A percentile compares a stretch with the other conserved stretches of the same genome.
Evolutionary conservation across 2,797 vertebrate species (phyloP).

Genomic region (Ataeniobius toweri): DNA sequence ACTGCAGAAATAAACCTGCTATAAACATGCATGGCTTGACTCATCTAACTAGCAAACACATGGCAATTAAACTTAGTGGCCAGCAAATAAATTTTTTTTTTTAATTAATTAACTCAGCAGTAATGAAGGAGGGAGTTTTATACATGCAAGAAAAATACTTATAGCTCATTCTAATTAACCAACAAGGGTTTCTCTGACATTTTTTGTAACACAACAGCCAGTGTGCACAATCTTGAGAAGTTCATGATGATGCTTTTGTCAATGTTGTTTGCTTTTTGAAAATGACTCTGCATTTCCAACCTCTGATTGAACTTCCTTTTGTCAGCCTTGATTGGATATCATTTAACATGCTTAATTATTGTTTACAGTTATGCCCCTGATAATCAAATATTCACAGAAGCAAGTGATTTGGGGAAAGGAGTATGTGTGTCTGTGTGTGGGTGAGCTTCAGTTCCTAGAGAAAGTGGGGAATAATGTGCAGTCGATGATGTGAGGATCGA

Average conservation of each 20-base stretch:
- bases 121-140: slow-evolving; percentile 21
- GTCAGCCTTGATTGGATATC: slow-evolving; percentile 46
- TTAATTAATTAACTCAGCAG: slow-evolving; percentile 30
- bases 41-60: slow-evolving; percentile 35
- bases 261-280: slow-evolving; percentile 4
- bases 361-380: slow-evolving; percentile 41
- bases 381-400: slow-evolving; percentile 53
- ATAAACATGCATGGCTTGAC: slow-evolving; percentile 14
- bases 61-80: slow-evolving; percentile 39
- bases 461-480: no score
- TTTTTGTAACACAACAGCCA: background rate
- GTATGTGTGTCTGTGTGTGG: background rate
- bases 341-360: slow-evolving; percentile 60
- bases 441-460: no score
- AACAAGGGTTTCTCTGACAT: slow-evolving; percentile 9
- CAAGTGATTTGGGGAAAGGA: slow-evolving; percentile 35
- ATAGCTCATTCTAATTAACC: slow-evolving; percentile 7
- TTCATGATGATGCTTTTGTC: slow-evolving; percentile 13
- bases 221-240: slow-evolving; percentile 4
- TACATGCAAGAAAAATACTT: slow-evolving; percentile 10
- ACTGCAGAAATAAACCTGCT: slow-evolving; percentile 10
- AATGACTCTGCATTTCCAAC: slow-evolving; percentile 26
- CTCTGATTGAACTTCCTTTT: slow-evolving; percentile 33
- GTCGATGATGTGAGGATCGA: slow-evolving; percentile 46
- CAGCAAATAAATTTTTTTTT: slow-evolving; percentile 31